These are phyloP conservation scores for Aplidium turbinatum DNA, from an alignment of 23 tunicate species.

Conservation along the genomic window DNA sequence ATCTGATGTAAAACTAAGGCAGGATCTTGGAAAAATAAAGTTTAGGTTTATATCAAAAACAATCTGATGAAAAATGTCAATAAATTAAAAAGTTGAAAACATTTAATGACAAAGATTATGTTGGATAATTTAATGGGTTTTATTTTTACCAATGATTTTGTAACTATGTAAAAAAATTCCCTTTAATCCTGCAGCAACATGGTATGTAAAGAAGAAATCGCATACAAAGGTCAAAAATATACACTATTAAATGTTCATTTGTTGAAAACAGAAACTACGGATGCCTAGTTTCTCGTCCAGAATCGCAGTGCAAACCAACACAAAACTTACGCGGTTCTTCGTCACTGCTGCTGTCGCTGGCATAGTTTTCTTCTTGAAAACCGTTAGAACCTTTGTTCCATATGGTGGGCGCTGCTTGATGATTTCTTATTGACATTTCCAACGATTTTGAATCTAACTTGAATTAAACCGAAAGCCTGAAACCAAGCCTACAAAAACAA, in stretches of 20 bases:
- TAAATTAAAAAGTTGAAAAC: too few relatives aligned
- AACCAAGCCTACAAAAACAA: too few relatives aligned
- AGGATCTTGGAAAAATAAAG: too few relatives aligned
- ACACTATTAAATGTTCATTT: not conserved
- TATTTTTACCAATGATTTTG: not conserved
- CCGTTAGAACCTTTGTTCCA: conserved; percentile 26
- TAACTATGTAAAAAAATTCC: too few relatives aligned
- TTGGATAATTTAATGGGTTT: not conserved
- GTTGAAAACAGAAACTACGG: conserved; percentile 11
- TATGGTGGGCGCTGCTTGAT: conserved; percentile 13
- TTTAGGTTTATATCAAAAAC: too few relatives aligned
- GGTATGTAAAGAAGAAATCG: too few relatives aligned
- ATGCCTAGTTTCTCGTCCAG: conserved; percentile 15
- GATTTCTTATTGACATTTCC: not conserved
- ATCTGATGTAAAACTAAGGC: too few relatives aligned
- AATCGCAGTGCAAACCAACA: not conserved
- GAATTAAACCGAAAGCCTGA: too few relatives aligned
- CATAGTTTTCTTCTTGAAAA: not conserved
- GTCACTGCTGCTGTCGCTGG: conserved; percentile 42
- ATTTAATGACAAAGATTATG: not conserved
- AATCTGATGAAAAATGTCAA: too few relatives aligned
- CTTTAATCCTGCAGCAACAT: too few relatives aligned
- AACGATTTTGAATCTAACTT: too few relatives aligned
- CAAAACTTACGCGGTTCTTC: conserved; percentile 54
- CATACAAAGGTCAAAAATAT: too few relatives aligned